Evolutionary conservation across 2,797 vertebrate genomes (phyloP).

Genomic region (Microctenopoma stevenorrisi): DNA sequence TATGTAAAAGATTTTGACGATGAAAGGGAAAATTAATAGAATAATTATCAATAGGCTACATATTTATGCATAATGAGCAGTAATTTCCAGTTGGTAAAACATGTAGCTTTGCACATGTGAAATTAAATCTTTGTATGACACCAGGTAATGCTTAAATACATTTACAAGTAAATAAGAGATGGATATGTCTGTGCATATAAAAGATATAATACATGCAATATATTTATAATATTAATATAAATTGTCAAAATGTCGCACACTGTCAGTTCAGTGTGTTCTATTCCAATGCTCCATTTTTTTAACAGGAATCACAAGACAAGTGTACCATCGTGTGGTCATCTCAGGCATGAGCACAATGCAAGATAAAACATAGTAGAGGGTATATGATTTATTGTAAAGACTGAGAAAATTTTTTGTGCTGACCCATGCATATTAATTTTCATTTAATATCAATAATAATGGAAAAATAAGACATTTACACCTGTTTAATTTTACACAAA

Average conservation of each 20-base stretch:
- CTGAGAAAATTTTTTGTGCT: constrained; percentile 3
- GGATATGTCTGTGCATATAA: neutral
- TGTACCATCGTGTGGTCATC: constrained; percentile 71
- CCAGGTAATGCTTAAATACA: neutral
- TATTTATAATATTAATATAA: neutral
- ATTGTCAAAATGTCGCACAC: neutral
- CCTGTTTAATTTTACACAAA: constrained; percentile 19
- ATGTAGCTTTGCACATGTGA: neutral
- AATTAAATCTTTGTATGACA: neutral
- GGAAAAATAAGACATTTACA: constrained; percentile 5
- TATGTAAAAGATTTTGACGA: constrained; percentile 11
- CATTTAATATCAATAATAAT: constrained; percentile 1
- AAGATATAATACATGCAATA: neutral
- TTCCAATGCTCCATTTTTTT: neutral
- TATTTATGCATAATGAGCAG: neutral
- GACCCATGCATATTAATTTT: constrained; percentile 21
- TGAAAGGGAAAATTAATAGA: constrained; percentile 24
- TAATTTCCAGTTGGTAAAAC: neutral
- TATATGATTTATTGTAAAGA: constrained; percentile 3
- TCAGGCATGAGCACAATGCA: constrained; percentile 6
- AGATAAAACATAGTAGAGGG: no score
- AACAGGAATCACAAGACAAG: constrained; percentile 20
- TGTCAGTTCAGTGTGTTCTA: neutral
- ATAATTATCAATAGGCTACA: neutral
- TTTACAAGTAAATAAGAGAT: neutral